Evolutionary conservation across 2,113 vertebrate genomes (phyloP).

Genomic region (Passer domesticus): DNA sequence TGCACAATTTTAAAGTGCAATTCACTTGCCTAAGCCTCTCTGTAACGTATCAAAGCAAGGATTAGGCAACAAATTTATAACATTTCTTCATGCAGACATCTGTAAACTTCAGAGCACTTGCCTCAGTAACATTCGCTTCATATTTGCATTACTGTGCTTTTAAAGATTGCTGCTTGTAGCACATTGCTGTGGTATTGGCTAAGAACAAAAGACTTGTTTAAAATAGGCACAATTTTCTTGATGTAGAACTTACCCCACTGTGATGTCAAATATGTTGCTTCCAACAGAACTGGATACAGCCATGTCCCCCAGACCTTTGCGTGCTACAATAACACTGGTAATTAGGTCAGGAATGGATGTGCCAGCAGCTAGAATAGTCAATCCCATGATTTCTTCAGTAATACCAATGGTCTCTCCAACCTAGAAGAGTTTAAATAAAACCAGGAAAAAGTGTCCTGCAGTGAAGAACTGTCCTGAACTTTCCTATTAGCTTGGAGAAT

Average conservation of each 20-base stretch:
- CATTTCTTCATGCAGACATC: background rate
- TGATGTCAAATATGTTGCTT: slow-evolving; percentile 97
- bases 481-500: background rate
- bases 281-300: slow-evolving; percentile 96
- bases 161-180: background rate
- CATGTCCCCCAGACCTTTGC: slow-evolving; percentile 96
- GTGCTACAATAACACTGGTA: slow-evolving; percentile 95
- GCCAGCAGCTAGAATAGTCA: slow-evolving; percentile 95
- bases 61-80: background rate
- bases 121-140: rapidly evolving
- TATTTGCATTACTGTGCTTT: background rate
- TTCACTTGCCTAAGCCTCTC: background rate
- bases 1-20: background rate
- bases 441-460: background rate
- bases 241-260: slow-evolving; percentile 84
- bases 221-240: background rate
- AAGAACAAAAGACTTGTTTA: background rate
- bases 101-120: background rate
- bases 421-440: slow-evolving; percentile 66
- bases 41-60: background rate
- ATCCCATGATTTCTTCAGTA: slow-evolving; percentile 94
- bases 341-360: slow-evolving; percentile 96
- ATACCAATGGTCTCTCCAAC: slow-evolving; percentile 95
- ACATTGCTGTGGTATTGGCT: too few species aligned
- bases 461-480: background rate